Evolutionary conservation across 2,888 invertebrate genomes (phyloP), one percentile per base, ranked within the genome.

Genomic region (Tricholauxania praeusta): DNA sequence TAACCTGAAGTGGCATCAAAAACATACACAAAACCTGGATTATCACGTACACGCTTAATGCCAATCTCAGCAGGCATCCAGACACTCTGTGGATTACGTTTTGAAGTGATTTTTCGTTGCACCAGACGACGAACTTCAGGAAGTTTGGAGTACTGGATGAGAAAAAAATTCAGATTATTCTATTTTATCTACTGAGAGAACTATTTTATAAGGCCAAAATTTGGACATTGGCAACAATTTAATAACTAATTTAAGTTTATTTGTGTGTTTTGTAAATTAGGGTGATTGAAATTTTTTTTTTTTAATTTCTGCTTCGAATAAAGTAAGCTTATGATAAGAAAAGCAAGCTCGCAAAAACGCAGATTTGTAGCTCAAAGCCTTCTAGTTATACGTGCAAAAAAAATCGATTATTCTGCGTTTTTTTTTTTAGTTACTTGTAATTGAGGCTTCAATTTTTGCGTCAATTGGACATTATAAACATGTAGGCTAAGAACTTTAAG

Each of bases 11-110:
- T 80, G 4, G 83, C 73, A 15, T 86, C 86, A 6, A 83, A 80
- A 0, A 82, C 79, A 62, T 75, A 87, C 1, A 84, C 87, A 77
- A 79, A 87, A 0, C 86, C 87, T 0, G 85, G 85, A 39, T 80
- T 72, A 64, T 83, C 82, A 1, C 82, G 82, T 1, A 86, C 83
- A n/a, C 79, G 78, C 0, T 78, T 63, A 1, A 86, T 71, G 1
- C 87, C 87, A 39, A 83, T 77, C 19, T 81, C 76, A 0, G 81
- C 75, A 3, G 79, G 51, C 17, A 85, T 14, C 85, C 83, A 87
- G 55, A 85, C 74, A 4, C 64, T 78, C 4, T 80, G 48, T 2
- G 77, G 77, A 62, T 82, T 79, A 6, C 70, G 71, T 55, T 73
- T 74, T 0, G 75, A 64, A 28, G 73, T 66, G 19, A 78, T 77